Percentiles rank a stretch among this genome's conserved stretches.
Evolutionary conservation across 2,113 vertebrate genomes (phyloP).

Genomic region (Pseudolaguvia tuberculata): DNA sequence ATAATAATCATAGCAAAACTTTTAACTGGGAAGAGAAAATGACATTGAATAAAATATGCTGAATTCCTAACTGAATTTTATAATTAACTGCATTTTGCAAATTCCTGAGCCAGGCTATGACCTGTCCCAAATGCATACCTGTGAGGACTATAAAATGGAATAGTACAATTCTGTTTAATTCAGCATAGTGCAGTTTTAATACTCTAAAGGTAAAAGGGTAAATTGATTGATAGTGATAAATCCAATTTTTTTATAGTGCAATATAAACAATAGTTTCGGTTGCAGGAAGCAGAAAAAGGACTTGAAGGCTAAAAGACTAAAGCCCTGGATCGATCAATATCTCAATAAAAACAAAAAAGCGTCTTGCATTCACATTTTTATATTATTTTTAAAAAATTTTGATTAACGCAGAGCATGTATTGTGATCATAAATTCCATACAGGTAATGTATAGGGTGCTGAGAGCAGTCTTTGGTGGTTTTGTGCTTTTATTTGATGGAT

Average conservation of each 20-base stretch:
- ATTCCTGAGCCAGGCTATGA: background rate
- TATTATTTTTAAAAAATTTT: slow-evolving; percentile 10
- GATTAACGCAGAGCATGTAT: background rate
- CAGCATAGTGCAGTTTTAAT: slow-evolving; percentile 34
- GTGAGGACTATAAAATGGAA: background rate
- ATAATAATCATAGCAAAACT: background rate
- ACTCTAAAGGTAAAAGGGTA: slow-evolving; percentile 1
- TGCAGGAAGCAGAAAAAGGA: background rate
- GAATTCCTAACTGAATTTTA: background rate
- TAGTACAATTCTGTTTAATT: background rate
- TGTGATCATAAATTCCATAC: background rate
- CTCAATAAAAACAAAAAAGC: background rate
- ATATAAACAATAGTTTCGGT: slow-evolving; percentile 21
- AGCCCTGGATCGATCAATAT: slow-evolving; percentile 6
- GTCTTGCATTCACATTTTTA: background rate
- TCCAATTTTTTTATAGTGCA: slow-evolving; percentile 26
- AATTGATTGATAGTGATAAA: slow-evolving; percentile 29
- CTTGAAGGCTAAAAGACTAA: background rate
- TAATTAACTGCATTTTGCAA: background rate
- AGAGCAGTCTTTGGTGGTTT: background rate
- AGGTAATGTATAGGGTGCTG: background rate
- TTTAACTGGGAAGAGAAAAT: background rate
- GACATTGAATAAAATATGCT: background rate
- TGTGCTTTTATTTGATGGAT: slow-evolving; percentile 11
- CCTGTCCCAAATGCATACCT: background rate